A percentile compares a stretch with the other conserved stretches of the same genome.
Evolutionary conservation across 2,113 vertebrate species (phyloP).

Genomic region (Xyrauchen texanus): DNA sequence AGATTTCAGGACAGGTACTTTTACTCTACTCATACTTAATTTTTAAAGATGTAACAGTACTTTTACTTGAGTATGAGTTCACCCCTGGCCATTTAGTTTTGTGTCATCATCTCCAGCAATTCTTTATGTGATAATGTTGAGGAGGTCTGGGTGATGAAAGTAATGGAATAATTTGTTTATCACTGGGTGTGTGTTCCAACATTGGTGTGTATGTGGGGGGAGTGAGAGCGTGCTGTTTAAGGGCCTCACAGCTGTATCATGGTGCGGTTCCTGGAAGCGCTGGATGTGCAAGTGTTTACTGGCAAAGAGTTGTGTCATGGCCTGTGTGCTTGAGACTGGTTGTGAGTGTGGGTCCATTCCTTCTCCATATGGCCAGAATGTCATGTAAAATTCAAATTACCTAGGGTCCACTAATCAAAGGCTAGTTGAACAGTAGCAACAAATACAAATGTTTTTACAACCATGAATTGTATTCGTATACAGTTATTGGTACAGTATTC

Average conservation of each 20-base stretch:
- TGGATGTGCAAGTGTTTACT: constrained; percentile 74
- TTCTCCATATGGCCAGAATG: constrained; percentile 25
- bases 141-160: constrained; percentile 40
- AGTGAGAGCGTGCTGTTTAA: no score
- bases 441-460: no score
- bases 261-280: constrained; percentile 70
- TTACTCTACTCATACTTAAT: no score
- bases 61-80: no score
- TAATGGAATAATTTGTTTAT: constrained; percentile 46
- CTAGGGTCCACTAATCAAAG: no score
- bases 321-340: constrained; percentile 1
- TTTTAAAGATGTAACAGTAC: no score
- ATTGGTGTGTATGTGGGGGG: constrained; percentile 58
- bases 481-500: no score
- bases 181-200: constrained; percentile 46
- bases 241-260: no score
- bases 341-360: constrained; percentile 22
- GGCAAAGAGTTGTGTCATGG: constrained; percentile 56
- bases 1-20: no score
- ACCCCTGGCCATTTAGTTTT: constrained; percentile 34
- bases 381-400: neutral
- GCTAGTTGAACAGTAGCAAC: no score
- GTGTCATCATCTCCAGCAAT: constrained; percentile 28
- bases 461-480: no score
- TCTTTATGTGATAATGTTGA: constrained; percentile 16